These are phyloP conservation scores for Dreissena rostriformis DNA, from an alignment of 1,140 invertebrate genomes.

Conservation along the genomic window DNA sequence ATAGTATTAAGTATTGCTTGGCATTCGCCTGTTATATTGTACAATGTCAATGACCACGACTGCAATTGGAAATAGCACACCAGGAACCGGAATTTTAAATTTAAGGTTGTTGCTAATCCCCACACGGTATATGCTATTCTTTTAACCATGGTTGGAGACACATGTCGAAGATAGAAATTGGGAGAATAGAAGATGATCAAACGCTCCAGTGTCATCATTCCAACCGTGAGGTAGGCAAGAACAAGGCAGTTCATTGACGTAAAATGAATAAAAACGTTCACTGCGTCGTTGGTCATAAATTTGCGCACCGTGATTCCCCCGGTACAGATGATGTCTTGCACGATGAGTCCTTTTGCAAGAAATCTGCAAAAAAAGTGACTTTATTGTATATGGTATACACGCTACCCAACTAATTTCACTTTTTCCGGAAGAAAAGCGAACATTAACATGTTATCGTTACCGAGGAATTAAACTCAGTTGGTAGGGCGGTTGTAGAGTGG, in stretches of 20 bases:
- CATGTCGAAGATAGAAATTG: conserved; percentile 5
- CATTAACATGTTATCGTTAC: too few relatives aligned
- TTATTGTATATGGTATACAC: too few relatives aligned
- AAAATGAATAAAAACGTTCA: conserved; percentile 7
- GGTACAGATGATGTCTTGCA: neutral
- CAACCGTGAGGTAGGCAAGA: conserved; percentile 8
- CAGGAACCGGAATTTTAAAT: neutral
- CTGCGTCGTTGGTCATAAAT: neutral
- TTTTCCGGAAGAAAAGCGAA: too few relatives aligned
- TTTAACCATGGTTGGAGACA: neutral
- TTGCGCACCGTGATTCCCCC: neutral
- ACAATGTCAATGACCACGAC: neutral
- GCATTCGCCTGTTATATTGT: neutral
- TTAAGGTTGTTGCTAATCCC: neutral
- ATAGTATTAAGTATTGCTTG: too few relatives aligned
- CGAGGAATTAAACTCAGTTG: too few relatives aligned
- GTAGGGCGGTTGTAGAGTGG: too few relatives aligned
- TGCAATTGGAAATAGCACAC: neutral
- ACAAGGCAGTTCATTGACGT: neutral
- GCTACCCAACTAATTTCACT: too few relatives aligned
- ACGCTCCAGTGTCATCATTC: conserved; percentile 31
- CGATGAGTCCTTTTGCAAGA: conserved; percentile 6
- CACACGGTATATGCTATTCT: neutral
- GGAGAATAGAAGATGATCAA: conserved; percentile 17
- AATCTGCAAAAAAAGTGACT: neutral